A percentile compares a stretch with the other conserved stretches of the same genome.
phyloP scores from a whole-genome alignment of 2,888 invertebrate species.

The Tetrapedia diversipes region DNA sequence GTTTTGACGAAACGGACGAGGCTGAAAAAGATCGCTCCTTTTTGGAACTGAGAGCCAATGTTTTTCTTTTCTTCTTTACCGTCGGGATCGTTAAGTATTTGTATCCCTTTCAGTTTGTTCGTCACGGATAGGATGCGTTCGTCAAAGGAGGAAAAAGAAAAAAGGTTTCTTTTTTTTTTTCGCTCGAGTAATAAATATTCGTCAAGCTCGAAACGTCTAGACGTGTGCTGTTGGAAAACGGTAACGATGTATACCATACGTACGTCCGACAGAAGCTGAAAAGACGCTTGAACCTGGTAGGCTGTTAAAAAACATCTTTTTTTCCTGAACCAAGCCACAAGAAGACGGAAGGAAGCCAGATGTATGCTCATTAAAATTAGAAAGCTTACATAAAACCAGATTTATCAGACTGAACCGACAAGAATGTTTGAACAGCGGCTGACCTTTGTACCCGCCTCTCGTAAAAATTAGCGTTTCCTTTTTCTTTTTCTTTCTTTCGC shows the following conservation, averaged over 20 bases:
- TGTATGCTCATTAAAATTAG: constrained; percentile 20
- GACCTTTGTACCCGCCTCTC: constrained; percentile 14
- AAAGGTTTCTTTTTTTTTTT: neutral
- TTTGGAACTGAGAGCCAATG: neutral
- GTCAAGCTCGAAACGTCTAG: too few relatives aligned
- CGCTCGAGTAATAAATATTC: neutral
- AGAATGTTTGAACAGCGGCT: constrained; percentile 6
- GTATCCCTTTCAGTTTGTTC: too few relatives aligned
- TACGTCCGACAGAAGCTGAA: too few relatives aligned
- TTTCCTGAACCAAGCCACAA: neutral
- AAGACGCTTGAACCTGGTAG: too few relatives aligned
- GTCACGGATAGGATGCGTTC: neutral
- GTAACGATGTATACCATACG: too few relatives aligned
- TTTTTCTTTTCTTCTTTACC: too few relatives aligned
- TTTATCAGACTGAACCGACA: constrained; percentile 8
- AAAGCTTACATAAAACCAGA: constrained; percentile 27
- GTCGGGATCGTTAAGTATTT: neutral
- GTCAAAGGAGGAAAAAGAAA: too few relatives aligned
- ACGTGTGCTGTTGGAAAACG: too few relatives aligned
- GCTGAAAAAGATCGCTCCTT: neutral
- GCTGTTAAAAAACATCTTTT: neutral
- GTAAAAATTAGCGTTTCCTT: too few relatives aligned
- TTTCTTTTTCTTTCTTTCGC: neutral
- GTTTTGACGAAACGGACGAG: neutral
- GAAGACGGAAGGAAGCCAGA: constrained; percentile 4